Evolutionary conservation across 2,888 invertebrate species (phyloP).

Genomic region (Pseudococcus viburni): DNA sequence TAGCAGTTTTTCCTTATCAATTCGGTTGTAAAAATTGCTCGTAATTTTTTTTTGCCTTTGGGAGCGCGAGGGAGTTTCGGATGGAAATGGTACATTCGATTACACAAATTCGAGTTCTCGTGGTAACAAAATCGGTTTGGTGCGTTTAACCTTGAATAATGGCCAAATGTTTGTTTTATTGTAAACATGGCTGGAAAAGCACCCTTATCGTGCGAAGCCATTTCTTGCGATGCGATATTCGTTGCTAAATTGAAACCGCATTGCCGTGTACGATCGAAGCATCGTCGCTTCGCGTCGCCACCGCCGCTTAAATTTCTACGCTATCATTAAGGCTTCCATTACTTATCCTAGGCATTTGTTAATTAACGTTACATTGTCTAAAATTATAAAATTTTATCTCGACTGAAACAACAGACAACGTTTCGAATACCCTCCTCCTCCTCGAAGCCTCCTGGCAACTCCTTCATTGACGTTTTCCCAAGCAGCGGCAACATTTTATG

Average conservation of each 20-base stretch:
- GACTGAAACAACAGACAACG: not conserved
- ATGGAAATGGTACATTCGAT: not conserved
- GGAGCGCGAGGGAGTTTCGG: not conserved
- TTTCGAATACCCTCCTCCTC: not conserved
- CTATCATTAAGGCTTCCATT: conserved; percentile 54
- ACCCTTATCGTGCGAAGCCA: not conserved
- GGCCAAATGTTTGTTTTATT: conserved; percentile 4
- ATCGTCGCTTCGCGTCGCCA: not conserved
- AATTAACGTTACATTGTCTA: conserved; percentile 49
- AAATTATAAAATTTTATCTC: conserved; percentile 56
- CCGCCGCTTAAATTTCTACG: conserved; percentile 4
- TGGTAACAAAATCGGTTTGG: not conserved
- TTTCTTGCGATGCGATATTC: not conserved
- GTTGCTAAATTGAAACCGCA: not conserved
- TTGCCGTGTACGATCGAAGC: conserved; percentile 10
- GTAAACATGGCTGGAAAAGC: not conserved
- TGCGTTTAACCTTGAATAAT: conserved; percentile 21
- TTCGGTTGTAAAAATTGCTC: not conserved
- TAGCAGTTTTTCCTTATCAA: not conserved
- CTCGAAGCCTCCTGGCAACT: not conserved
- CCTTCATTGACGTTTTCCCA: not conserved
- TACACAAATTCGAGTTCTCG: not conserved
- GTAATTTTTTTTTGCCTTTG: not conserved
- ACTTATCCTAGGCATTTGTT: conserved; percentile 54
- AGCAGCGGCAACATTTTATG: not conserved